These are phyloP conservation scores for Aphaenogaster floridana DNA, from an alignment of 1,140 invertebrate species.

Conservation along the genomic window DNA sequence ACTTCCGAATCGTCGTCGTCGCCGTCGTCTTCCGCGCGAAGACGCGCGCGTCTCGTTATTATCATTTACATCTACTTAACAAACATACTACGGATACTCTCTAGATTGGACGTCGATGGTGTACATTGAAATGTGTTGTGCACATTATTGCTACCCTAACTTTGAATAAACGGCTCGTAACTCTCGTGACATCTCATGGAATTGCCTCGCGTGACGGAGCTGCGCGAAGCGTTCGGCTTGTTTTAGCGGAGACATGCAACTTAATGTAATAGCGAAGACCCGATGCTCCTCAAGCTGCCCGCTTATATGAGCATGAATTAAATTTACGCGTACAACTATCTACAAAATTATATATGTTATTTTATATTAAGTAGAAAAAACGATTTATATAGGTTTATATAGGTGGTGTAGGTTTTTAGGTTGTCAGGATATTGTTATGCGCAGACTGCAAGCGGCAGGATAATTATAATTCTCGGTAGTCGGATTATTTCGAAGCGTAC, in stretches of 20 bases:
- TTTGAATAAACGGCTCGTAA: conserved; percentile 36
- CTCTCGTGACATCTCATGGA: conserved; percentile 1
- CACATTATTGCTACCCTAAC: conserved; percentile 78
- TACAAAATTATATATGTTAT: conserved; percentile 44
- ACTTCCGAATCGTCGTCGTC: neutral
- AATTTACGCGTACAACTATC: conserved; percentile 8
- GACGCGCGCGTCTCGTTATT: neutral
- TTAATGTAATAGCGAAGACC: conserved; percentile 43
- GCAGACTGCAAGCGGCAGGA: neutral
- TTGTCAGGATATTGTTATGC: neutral
- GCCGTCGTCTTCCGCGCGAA: neutral
- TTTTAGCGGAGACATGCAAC: conserved; percentile 31
- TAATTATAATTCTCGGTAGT: conserved; percentile 25
- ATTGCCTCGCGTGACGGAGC: conserved; percentile 6
- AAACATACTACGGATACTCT: conserved; percentile 47
- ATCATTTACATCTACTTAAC: conserved; percentile 60
- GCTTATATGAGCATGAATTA: conserved; percentile 21
- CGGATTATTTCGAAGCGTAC: neutral
- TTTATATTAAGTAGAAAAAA: conserved; percentile 35
- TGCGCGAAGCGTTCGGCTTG: neutral
- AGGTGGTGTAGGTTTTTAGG: neutral
- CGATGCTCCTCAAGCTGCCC: conserved; percentile 9
- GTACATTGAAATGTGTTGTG: conserved; percentile 77
- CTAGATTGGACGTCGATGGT: conserved; percentile 74
- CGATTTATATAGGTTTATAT: neutral